A percentile compares a stretch with the other conserved stretches of the same genome.
Evolutionary conservation across 2,113 vertebrate genomes (phyloP).

Genomic region (Procavia capensis): DNA sequence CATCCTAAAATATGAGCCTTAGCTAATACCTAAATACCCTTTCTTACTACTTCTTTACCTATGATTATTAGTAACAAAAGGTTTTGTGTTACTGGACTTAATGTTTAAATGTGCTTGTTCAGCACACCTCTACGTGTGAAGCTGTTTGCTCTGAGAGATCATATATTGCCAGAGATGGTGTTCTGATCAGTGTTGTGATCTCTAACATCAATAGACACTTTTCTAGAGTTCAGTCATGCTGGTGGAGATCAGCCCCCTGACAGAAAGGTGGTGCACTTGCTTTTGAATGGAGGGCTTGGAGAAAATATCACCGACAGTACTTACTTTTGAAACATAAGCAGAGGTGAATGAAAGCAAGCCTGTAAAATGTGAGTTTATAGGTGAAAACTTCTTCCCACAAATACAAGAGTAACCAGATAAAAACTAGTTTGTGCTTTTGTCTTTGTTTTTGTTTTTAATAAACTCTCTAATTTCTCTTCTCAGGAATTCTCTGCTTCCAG

Average conservation of each 20-base stretch:
- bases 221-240: constrained; percentile 64
- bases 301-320: constrained; percentile 37
- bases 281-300: constrained; percentile 24
- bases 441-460: background rate
- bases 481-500: background rate
- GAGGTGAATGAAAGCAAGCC: background rate
- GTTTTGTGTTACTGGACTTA: constrained; percentile 55
- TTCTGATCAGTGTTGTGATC: constrained; percentile 48
- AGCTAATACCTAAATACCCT: background rate
- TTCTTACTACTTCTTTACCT: constrained; percentile 58
- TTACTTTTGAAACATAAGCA: background rate
- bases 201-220: constrained; percentile 77
- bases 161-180: constrained; percentile 68
- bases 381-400: background rate
- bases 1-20: background rate
- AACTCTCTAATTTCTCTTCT: background rate
- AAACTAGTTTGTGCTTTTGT: background rate
- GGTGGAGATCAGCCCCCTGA: constrained; percentile 40
- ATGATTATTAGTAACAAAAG: constrained; percentile 64
- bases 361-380: background rate
- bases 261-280: constrained; percentile 46
- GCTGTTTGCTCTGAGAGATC: constrained; percentile 73
- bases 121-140: constrained; percentile 70
- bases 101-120: constrained; percentile 75
- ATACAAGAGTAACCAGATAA: background rate